Evolutionary conservation across 2,888 invertebrate species (phyloP).

Genomic region (Chalcis sispes): DNA sequence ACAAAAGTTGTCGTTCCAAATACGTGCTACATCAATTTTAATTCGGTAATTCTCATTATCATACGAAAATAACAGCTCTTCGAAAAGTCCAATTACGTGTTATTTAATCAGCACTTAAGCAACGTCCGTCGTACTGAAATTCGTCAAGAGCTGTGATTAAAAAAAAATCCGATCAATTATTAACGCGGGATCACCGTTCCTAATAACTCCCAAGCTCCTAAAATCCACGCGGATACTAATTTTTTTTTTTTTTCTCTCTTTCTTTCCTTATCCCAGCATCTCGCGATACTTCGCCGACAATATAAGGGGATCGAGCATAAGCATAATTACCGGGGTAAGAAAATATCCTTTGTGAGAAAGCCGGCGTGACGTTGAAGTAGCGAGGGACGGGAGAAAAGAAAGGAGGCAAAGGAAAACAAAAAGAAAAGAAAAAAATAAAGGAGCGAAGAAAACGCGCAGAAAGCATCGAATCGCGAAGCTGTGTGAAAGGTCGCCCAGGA

Average conservation of each 20-base stretch:
- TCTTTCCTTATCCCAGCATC: background rate
- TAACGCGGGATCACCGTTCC: constrained; percentile 48
- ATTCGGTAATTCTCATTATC: constrained; percentile 29
- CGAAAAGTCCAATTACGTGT: constrained; percentile 48
- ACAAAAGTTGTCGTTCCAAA: too few relatives aligned
- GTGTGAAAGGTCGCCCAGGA: constrained; percentile 45
- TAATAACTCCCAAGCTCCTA: constrained; percentile 46
- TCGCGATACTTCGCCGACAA: constrained; percentile 27
- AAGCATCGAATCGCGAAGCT: constrained; percentile 21
- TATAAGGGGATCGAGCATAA: constrained; percentile 50
- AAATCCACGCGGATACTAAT: constrained; percentile 45
- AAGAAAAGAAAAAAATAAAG: constrained; percentile 18
- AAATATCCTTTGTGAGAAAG: constrained; percentile 52
- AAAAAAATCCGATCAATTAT: constrained; percentile 58
- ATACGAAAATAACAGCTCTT: constrained; percentile 11
- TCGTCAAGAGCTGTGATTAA: constrained; percentile 52
- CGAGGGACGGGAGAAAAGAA: constrained; percentile 11
- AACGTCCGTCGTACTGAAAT: background rate
- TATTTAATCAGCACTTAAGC: constrained; percentile 57
- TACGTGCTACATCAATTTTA: background rate
- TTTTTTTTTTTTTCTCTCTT: constrained; percentile 15
- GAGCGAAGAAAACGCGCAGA: background rate
- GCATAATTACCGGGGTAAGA: constrained; percentile 55
- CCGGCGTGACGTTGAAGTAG: background rate
- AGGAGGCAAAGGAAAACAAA: background rate